Percentiles rank a stretch among this genome's conserved stretches.
These are phyloP conservation scores for Mizuhopecten yessoensis DNA, from an alignment of 1,140 invertebrate genomes.

Conservation along the genomic window DNA sequence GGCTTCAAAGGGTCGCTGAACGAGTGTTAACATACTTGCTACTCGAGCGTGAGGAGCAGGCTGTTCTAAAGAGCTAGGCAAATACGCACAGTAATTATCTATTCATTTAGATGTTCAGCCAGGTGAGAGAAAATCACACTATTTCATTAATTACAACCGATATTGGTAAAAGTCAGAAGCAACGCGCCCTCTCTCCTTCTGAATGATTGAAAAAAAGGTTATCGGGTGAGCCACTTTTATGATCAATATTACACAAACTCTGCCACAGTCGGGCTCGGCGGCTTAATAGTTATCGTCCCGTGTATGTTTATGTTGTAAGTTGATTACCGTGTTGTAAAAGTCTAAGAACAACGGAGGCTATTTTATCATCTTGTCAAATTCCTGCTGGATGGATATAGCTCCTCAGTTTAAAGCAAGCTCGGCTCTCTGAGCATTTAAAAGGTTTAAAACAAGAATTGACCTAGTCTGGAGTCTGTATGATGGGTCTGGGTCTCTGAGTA, in stretches of 20 bases:
- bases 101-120: conserved; percentile 38
- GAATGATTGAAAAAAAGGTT: conserved; percentile 6
- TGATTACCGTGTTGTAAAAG: conserved; percentile 28
- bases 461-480: not conserved
- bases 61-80: not conserved
- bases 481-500: not conserved
- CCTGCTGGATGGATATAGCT: not conserved
- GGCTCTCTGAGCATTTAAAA: not conserved
- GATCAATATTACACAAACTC: not conserved
- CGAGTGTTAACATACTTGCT: not conserved
- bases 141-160: conserved; percentile 22
- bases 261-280: not conserved
- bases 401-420: not conserved
- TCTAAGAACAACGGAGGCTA: not conserved
- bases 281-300: not conserved
- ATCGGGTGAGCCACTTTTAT: not conserved
- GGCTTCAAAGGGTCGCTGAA: not conserved
- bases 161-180: conserved; percentile 30
- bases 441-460: not conserved
- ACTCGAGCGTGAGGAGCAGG: not conserved
- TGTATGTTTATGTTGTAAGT: conserved; percentile 15
- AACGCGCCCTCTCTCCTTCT: conserved; percentile 1
- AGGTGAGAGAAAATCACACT: conserved; percentile 22
- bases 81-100: conserved; percentile 14
- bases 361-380: conserved; percentile 29